Conservation (phyloP, 2,797 vertebrate species). For the Brachymystax lenok region DNA sequence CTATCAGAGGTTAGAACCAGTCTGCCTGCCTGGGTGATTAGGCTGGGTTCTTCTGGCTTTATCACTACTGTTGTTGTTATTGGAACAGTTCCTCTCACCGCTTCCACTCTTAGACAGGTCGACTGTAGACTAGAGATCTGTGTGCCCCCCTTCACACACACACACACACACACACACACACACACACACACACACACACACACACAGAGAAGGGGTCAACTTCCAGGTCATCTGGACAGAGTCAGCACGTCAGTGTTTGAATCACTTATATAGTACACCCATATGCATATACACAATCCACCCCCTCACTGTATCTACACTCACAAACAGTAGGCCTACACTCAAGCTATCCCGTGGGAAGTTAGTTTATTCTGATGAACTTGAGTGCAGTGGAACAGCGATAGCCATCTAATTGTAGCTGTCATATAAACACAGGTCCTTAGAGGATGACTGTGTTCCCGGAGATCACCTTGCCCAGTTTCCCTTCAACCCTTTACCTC, state of each 20-base stretch:
- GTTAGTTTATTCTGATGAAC: not conserved
- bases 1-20: not conserved
- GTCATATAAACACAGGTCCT: conserved; percentile 15
- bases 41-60: not conserved
- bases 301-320: not conserved
- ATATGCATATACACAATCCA: not conserved
- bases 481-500: not conserved
- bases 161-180: no score
- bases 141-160: not conserved
- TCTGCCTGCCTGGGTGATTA: not conserved
- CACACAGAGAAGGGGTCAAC: not conserved
- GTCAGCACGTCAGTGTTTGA: no score
- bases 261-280: conserved; percentile 10
- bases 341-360: not conserved
- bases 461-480: conserved; percentile 14
- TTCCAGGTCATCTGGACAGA: no score
- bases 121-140: not conserved
- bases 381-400: conserved; percentile 1
- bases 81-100: not conserved
- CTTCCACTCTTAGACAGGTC: not conserved
- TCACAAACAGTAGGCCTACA: not conserved
- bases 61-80: not conserved
- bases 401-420: conserved; percentile 14
- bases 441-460: conserved; percentile 13
- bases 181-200: no score